Evolutionary conservation across 2,888 invertebrate genomes (phyloP).

Genomic region (Piscicola geometra): DNA sequence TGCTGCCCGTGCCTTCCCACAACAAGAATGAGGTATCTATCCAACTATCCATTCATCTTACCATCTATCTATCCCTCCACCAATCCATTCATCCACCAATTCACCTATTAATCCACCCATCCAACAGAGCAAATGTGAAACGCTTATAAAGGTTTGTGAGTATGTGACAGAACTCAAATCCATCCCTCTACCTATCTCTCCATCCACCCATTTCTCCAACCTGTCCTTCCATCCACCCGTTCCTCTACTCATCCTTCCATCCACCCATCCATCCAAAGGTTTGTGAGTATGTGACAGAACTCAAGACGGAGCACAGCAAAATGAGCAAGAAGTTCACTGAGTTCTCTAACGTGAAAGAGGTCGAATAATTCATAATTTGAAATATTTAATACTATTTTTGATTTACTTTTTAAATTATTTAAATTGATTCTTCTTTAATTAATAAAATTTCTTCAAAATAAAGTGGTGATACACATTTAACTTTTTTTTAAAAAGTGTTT

Average conservation of each 20-base stretch:
- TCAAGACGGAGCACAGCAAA: neutral
- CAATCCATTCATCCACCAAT: too few species aligned
- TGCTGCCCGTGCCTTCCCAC: slow-evolving; percentile 2
- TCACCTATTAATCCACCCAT: too few species aligned
- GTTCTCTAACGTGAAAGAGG: neutral
- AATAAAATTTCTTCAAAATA: too few species aligned
- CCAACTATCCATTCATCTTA: too few species aligned
- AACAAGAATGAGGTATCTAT: slow-evolving; percentile 1
- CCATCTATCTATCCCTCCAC: too few species aligned
- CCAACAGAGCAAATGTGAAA: neutral
- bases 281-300: neutral
- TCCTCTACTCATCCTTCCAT: too few species aligned
- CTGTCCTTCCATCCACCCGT: too few species aligned
- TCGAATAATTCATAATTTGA: neutral
- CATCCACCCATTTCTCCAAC: too few species aligned
- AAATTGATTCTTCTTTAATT: neutral
- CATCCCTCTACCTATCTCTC: too few species aligned
- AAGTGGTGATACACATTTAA: too few species aligned
- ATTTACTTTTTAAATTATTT: neutral
- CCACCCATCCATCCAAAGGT: neutral
- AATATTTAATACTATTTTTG: neutral
- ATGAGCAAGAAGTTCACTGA: neutral
- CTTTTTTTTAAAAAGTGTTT: too few species aligned
- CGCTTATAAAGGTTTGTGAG: neutral
- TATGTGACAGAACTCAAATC: neutral